A percentile compares a stretch with the other conserved stretches of the same genome.
These are phyloP conservation scores for Hyles vespertilio DNA, from an alignment of 1,140 invertebrate species.

Conservation along the genomic window DNA sequence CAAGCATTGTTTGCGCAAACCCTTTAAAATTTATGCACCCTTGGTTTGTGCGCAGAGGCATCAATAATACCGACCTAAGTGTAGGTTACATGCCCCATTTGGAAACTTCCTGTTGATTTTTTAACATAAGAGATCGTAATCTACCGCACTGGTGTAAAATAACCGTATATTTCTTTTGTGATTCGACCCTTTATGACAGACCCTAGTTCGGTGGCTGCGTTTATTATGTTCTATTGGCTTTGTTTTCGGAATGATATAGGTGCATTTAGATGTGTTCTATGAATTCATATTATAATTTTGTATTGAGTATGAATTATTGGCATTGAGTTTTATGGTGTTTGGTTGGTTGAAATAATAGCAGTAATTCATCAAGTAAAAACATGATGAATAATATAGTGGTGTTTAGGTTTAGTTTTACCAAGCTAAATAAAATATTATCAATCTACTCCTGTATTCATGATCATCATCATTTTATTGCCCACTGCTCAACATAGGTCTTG, in stretches of 20 bases:
- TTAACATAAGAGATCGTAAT: slow-evolving; percentile 72
- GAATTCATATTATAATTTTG: too few species aligned
- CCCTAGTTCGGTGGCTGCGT: slow-evolving; percentile 29
- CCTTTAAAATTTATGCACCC: slow-evolving; percentile 72
- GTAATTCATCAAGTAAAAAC: too few species aligned
- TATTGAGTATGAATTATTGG: too few species aligned
- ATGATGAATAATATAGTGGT: too few species aligned
- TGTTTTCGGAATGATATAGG: slow-evolving; percentile 19
- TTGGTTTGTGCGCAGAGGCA: slow-evolving; percentile 39
- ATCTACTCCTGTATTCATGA: too few species aligned
- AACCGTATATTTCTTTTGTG: slow-evolving; percentile 72
- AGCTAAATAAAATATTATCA: too few species aligned
- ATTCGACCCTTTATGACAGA: slow-evolving; percentile 46
- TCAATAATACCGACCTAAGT: slow-evolving; percentile 60
- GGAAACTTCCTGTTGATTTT: slow-evolving; percentile 71
- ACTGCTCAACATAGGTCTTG: too few species aligned
- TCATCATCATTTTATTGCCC: too few species aligned
- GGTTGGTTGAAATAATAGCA: too few species aligned
- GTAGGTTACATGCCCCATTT: slow-evolving; percentile 74
- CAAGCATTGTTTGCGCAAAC: slow-evolving; percentile 49
- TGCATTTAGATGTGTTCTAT: slow-evolving; percentile 9
- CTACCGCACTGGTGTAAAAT: slow-evolving; percentile 73
- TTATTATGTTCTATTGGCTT: slow-evolving; percentile 28
- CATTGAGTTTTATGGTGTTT: too few species aligned
- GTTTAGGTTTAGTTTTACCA: too few species aligned